Conservation (phyloP, 2,888 invertebrate genomes). For the Oscheius sp. region DNA sequence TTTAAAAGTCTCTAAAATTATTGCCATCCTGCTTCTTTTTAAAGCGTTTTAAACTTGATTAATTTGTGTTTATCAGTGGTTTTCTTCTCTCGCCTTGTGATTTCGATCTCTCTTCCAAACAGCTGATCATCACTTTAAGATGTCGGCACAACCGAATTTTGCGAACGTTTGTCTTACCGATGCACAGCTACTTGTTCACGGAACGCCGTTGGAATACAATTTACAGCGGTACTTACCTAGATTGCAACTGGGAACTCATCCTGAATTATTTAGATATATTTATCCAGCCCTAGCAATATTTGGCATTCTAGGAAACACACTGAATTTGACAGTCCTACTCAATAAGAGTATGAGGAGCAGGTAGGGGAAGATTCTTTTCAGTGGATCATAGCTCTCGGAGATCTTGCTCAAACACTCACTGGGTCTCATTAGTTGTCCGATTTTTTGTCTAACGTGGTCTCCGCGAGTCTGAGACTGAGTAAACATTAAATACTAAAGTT, state of each 20-base stretch:
- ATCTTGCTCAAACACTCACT: conserved; percentile 3
- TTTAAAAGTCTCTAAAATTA: too few relatives aligned
- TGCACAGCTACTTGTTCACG: conserved; percentile 59
- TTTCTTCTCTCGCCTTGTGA: conserved; percentile 2
- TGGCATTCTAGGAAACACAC: conserved; percentile 66
- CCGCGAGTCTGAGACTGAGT: background rate
- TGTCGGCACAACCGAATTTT: conserved; percentile 47
- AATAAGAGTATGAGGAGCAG: conserved; percentile 61
- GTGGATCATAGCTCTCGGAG: conserved; percentile 5
- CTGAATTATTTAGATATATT: conserved; percentile 55
- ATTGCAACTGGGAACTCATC: background rate
- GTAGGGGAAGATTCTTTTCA: conserved; percentile 34
- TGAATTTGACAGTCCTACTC: conserved; percentile 66
- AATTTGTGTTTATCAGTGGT: background rate
- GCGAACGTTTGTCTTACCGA: conserved; percentile 60
- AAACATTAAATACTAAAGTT: background rate
- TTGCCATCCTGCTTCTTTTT: too few relatives aligned
- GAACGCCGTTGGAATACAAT: conserved; percentile 53
- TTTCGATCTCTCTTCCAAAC: background rate
- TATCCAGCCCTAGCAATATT: conserved; percentile 66
- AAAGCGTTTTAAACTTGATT: background rate
- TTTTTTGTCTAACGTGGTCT: conserved; percentile 5
- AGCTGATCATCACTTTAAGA: conserved; percentile 5
- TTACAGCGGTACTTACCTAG: conserved; percentile 46
- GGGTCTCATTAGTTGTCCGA: background rate